Conservation (phyloP, 2,113 vertebrate species). For the Alligator mississippiensis region DNA sequence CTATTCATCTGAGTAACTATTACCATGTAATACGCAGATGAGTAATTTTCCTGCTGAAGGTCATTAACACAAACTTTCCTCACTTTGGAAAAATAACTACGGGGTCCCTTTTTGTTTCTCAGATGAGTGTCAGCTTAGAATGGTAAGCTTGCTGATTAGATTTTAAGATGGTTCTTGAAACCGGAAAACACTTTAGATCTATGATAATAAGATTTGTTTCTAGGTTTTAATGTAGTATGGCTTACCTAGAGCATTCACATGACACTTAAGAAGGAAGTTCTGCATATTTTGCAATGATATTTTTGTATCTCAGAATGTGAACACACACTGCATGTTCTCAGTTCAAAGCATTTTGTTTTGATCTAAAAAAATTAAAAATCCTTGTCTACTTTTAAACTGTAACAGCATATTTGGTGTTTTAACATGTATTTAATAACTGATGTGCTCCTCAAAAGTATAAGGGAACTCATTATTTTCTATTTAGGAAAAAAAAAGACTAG, state of each 20-base stretch:
- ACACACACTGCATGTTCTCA: accelerated
- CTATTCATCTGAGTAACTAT: neutral
- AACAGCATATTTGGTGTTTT: neutral
- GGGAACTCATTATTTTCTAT: neutral
- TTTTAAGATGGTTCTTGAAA: neutral
- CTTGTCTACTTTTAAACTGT: neutral
- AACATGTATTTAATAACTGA: neutral
- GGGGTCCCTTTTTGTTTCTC: neutral
- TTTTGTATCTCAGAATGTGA: neutral
- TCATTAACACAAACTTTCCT: neutral
- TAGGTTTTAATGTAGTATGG: neutral
- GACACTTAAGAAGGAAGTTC: neutral
- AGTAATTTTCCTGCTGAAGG: neutral
- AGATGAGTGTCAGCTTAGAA: neutral
- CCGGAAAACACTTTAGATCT: neutral
- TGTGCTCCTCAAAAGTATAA: neutral
- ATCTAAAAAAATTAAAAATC: neutral
- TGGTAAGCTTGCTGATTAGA: neutral
- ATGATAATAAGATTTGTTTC: neutral
- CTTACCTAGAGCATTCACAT: neutral
- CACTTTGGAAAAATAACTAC: neutral
- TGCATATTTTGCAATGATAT: neutral
- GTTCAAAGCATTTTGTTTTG: neutral
- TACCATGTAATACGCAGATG: neutral
- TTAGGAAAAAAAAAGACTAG: neutral